Evolutionary conservation across 2,888 invertebrate genomes (phyloP), one percentile per base, ranked within the genome.

Genomic region (Synergus itoensis): DNA sequence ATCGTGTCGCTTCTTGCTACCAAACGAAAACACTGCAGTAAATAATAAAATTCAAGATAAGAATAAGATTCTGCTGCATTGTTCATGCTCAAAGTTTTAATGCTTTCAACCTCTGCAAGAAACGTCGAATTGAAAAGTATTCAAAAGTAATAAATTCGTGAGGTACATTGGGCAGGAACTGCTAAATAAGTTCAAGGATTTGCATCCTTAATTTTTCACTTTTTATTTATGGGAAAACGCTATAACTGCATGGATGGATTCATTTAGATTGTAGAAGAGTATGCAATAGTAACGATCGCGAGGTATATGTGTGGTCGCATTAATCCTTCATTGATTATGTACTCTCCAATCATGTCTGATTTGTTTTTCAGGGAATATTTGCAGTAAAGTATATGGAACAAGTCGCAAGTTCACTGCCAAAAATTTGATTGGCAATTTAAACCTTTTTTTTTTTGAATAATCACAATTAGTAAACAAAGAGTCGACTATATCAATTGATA

Each of bases 1-100:
- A 82, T 79, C 80, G 77, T 82, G 75, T 80, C 79, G 76, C 62
- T 81, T 78, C 78, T 82, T 79, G 80, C 77, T 77, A 79, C 80
- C 76, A 79, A n/a, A n/a, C 53, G n/a, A n/a, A 53, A 53, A 53
- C n/a, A n/a, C 2, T 53, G 9, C 8, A 53, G 2, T 18, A 9
- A 53, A n/a, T n/a, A 53, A n/a, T n/a, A 2, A 9, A 53, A 53
- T 53, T 53, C 9, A n/a, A 53, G 53, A 53, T 53, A 53, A 53
- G 9, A n/a, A 53, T 53, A 53, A 53, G n/a, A n/a, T 53, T 53
- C n/a, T 53, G 53, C n/a, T n/a, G 8, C 8, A 3, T n/a, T 53
- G 1, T 3, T 8, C 5, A 48, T n/a, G 48, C n/a, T n/a, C 16
- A 48, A 43, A 43, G 43, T 43, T 11, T 1, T 11, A 11, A 43